These are phyloP conservation scores for Hiodon alosoides DNA, from an alignment of 2,113 vertebrate species.

Conservation along the genomic window DNA sequence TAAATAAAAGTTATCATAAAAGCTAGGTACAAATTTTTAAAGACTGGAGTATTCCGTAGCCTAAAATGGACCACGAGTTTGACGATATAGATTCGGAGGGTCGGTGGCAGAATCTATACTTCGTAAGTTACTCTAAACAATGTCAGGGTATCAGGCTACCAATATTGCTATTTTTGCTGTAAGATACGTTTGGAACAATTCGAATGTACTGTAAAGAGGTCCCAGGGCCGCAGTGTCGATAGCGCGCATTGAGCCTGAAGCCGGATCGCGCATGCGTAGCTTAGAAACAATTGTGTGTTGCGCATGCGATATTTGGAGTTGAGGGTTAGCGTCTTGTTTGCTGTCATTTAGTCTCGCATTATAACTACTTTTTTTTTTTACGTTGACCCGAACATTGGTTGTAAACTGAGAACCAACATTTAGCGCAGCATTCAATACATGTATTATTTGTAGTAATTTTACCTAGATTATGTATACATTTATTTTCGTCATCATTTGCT, in stretches of 20 bases:
- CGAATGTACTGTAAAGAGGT: neutral
- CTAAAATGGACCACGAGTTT: slow-evolving; percentile 74
- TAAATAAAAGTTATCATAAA: neutral
- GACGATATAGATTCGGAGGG: slow-evolving; percentile 74
- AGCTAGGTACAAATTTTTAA: neutral
- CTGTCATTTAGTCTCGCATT: no score
- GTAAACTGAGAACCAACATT: no score
- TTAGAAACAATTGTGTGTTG: no score
- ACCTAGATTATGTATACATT: no score
- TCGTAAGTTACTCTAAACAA: slow-evolving; percentile 66
- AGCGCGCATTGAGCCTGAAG: neutral
- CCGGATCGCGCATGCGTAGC: neutral
- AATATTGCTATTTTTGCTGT: neutral
- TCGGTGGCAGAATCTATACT: slow-evolving; percentile 81
- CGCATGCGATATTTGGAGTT: neutral
- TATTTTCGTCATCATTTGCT: no score
- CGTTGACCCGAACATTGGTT: no score
- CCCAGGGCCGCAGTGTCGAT: neutral
- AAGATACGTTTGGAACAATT: neutral
- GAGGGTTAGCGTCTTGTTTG: neutral
- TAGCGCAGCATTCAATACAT: no score
- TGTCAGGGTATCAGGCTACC: neutral
- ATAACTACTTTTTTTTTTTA: no score
- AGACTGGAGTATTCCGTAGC: neutral
- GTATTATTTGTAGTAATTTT: no score